Base-by-base conservation (phyloP, 92 coral and sea anemone species). In the Isaurus tuberculatus region DNA sequence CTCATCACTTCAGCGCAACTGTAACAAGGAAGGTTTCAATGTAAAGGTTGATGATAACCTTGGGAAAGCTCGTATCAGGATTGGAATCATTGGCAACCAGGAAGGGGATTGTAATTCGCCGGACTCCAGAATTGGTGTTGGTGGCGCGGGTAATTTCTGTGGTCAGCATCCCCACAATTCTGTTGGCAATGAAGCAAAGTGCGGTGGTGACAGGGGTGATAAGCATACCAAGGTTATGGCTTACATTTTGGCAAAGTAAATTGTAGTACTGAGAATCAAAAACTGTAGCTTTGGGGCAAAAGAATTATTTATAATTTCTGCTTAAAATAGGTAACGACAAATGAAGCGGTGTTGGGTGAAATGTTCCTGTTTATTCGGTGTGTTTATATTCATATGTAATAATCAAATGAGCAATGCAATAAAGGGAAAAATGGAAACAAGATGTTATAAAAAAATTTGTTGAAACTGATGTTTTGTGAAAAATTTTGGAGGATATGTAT, bases 51-150 rank as follows among this genome's bases (percentile, higher is more conserved):
- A 30, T 11, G 48, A 63, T 23, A 46, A 69, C n/a, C 13, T 9
- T 0, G 61, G 4, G 13, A 43, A 26, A 27, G 58, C 80, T 31
- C 83, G 77, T 75, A 63, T 85, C 25, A 61, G 90, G 31, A 87
- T 87, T 6, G 90, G 90, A 28, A 87, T 87, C 33, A 75, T 87
- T 49, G 83, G 71, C 36, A 87, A 83, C 83, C 90, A 87, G 57
- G 90, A 81, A 28, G 73, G 72, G 70, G 23, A 87, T 65, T 87
- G 90, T 17, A 33, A 29, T 15, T 23, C 58, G 7, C 90, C 90
- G 19, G 90, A 87, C 44, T 87, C 90, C 30, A 79, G 90, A 55
- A 44, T 87, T 66, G 90, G 90, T 8, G 61, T 87, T 72, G 90
- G 90, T 16, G 84, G 86, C 16, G 90, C 53, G 3, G 90, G 90